Evolutionary conservation across 2,888 invertebrate species (phyloP), one percentile per base, ranked within the genome.

Genomic region (Thysanoteuthis rhombus): DNA sequence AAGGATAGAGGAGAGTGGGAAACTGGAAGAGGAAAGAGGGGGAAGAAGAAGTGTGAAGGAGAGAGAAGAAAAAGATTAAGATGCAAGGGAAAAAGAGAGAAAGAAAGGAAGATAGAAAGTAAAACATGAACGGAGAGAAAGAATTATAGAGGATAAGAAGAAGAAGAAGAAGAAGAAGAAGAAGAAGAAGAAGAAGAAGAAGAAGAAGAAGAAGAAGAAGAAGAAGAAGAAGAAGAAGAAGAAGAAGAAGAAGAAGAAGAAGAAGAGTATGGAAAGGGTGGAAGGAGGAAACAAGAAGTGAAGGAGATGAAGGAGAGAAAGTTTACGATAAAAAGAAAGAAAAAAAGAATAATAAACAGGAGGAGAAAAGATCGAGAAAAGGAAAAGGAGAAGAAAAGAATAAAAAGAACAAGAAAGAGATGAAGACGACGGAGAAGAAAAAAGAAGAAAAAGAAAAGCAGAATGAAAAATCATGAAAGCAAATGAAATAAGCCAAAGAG

Each of bases 241-340:
- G 10, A 75, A 1, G 10, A n/a, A 1, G 16, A n/a, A 10, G n/a
- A 75, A n/a, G 16, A n/a, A 16, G 16, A 12, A n/a, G 10, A 75
- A 0, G 16, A 4, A 8, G n/a, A n/a, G n/a, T n/a, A n/a, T 10
- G 12, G 32, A 8, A n/a, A 58, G 28, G 10, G 32, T 0, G 32
- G 1, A 6, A 58, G 4, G 58, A 32, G 4, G 32, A 32, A 58
- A 6, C 28, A 58, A 32, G 32, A 32, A 32, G 32, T 8, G 32
- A 32, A 58, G 58, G 32, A 58, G 58, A 58, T 8, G 58, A 58
- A 8, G 8, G 8, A 58, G 58, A 28, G n/a, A n/a, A 32, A 75
- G 6, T n/a, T 1, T 0, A n/a, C 12, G n/a, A n/a, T 0, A n/a
- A 10, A 8, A n/a, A 0, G 0, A 12, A 12, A 0, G 2, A 75